phyloP scores from a whole-genome alignment of 1,140 invertebrate genomes.

The Lamellibrachia luymesi region DNA sequence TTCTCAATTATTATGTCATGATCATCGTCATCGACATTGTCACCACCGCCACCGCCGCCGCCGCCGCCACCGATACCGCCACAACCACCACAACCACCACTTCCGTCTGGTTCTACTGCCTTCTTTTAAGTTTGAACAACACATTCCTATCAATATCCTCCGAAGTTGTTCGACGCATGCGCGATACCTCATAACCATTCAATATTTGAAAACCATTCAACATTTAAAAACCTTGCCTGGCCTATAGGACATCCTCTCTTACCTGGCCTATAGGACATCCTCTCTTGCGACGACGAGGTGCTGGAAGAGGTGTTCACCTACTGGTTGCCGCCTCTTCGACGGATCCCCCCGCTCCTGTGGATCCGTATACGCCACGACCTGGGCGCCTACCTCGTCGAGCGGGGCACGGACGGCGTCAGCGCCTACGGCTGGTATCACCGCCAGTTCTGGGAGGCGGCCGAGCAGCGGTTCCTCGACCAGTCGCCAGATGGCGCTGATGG shows the following conservation, averaged over 20 bases:
- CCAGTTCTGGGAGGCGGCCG: conserved; percentile 22
- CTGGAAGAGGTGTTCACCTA: conserved; percentile 28
- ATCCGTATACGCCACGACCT: conserved; percentile 30
- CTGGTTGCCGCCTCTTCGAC: conserved; percentile 23
- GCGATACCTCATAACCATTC: too few relatives aligned
- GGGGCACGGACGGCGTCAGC: conserved; percentile 21
- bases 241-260: background rate
- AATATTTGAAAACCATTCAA: too few relatives aligned
- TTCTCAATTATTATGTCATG: too few relatives aligned
- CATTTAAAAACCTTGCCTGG: too few relatives aligned
- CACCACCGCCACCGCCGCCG: too few relatives aligned
- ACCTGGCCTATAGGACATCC: conserved; percentile 17
- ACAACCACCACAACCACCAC: too few relatives aligned
- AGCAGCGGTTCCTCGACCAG: conserved; percentile 2
- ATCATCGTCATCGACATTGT: too few relatives aligned
- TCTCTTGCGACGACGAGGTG: conserved; percentile 29
- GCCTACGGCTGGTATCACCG: conserved; percentile 20
- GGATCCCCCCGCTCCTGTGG: conserved; percentile 29
- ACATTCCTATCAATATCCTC: too few relatives aligned
- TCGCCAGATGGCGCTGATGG: background rate
- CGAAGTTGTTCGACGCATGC: too few relatives aligned
- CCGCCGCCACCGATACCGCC: too few relatives aligned
- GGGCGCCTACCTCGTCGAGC: conserved; percentile 21
- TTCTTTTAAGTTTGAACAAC: too few relatives aligned
- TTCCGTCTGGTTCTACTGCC: too few relatives aligned